Evolutionary conservation across 2,113 vertebrate species (phyloP), one percentile per base, ranked within the genome.

Genomic region (Heptranchias perlo): DNA sequence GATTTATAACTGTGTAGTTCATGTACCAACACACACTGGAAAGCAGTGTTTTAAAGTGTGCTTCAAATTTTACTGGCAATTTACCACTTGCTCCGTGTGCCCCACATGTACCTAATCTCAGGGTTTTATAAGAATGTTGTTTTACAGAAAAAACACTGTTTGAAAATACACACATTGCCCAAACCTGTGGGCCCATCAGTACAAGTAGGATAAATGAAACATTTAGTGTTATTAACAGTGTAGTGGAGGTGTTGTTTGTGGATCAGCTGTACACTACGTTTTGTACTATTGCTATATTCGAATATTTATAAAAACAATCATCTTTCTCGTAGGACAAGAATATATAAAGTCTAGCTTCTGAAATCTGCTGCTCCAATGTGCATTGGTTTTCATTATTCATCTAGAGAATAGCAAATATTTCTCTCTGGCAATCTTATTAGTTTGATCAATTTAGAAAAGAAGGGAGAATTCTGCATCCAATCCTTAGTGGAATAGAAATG

Each of bases 11-110:
- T 62, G 16, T 8, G 35, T 62, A 64, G 58, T 62, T 93, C 54
- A 62, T 39, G n/a, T 18, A 93, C 58, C 31, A 62, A 62, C 35
- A 93, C 14, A 62, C 89, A 64, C 18, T 93, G 58, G 35, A 62
- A 31, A 16, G 14, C 54, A 61, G 58, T 64, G 58, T 64, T 62
- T 64, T 61, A 39, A 64, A 64, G 13, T 44, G 61, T 62, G 89
- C 31, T 93, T 93, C 89, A 93, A 35, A 61, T n/a, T 92, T 92
- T 92, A 92, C 31, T 92, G 89, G 54, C 11, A 92, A n/a, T 92
- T 92, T 16, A 61, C 49, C 13, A 93, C 58, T 21, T 58, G 16
- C 16, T 23, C 58, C 87, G n/a, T 58, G 28, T 16, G 52, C 61
- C 25, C 35, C 76, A 73, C 28, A 78, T 82, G 39, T 82, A 39